A percentile compares a stretch with the other conserved stretches of the same genome.
Evolutionary conservation across 2,113 vertebrate species (phyloP).

Genomic region (Bubo scandiacus): DNA sequence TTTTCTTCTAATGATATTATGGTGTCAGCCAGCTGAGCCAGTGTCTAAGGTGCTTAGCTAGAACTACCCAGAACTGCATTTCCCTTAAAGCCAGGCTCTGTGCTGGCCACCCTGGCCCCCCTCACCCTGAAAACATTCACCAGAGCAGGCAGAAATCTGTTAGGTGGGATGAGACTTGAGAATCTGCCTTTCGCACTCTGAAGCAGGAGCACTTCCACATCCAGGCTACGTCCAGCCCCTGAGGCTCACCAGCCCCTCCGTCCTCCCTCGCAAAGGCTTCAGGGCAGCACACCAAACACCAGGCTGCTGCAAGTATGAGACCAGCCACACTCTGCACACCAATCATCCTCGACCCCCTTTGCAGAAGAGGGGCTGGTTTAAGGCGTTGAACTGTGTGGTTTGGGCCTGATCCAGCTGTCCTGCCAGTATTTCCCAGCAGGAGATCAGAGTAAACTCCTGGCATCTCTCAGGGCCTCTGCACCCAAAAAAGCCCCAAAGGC

Average conservation of each 20-base stretch:
- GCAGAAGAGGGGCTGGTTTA: neutral
- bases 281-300: neutral
- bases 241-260: neutral
- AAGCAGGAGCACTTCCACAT: neutral
- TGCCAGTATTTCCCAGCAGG: neutral
- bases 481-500: neutral
- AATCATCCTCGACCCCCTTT: neutral
- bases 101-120: neutral
- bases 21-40: neutral
- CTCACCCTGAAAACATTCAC: neutral
- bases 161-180: neutral
- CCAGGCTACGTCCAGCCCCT: neutral
- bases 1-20: constrained; percentile 42
- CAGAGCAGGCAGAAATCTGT: neutral
- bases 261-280: neutral
- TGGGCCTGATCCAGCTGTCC: neutral
- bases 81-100: neutral
- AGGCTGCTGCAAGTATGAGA: neutral
- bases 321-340: neutral
- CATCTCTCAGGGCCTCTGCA: neutral
- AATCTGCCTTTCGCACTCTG: neutral
- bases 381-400: neutral
- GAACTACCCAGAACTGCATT: constrained; percentile 24
- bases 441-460: neutral
- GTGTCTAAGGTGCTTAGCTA: constrained; percentile 24